Evolutionary conservation across 2,888 invertebrate genomes (phyloP).

Genomic region (Chloroclystis v-ata): DNA sequence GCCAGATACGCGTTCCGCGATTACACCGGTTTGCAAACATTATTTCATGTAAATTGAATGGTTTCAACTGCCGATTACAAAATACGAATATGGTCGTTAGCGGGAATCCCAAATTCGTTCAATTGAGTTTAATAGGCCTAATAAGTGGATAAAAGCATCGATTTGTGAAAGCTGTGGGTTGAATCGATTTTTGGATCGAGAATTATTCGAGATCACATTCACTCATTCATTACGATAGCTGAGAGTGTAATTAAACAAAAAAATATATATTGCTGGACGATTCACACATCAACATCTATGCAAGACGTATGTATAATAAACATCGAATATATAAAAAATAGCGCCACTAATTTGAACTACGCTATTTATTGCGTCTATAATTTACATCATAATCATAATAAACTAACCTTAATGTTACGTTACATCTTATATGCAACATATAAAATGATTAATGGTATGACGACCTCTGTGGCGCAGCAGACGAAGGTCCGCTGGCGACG

Average conservation of each 20-base stretch:
- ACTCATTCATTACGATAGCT: too few relatives aligned
- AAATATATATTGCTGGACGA: too few relatives aligned
- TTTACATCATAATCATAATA: neutral
- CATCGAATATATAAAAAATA: too few relatives aligned
- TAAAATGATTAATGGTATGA: too few relatives aligned
- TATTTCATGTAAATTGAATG: slow-evolving; percentile 28
- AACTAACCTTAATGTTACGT: neutral
- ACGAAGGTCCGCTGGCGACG: too few relatives aligned
- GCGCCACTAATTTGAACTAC: neutral
- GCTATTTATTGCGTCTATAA: neutral
- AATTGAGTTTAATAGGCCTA: slow-evolving; percentile 2
- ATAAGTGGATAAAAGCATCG: neutral
- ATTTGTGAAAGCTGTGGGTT: slow-evolving; percentile 2
- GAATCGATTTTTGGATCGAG: neutral
- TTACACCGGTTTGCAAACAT: slow-evolving; percentile 29
- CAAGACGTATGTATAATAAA: too few relatives aligned
- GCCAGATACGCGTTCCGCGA: slow-evolving; percentile 24
- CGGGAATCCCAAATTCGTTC: slow-evolving; percentile 10
- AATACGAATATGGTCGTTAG: slow-evolving; percentile 10
- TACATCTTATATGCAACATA: slow-evolving; percentile 10
- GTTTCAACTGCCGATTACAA: slow-evolving; percentile 17
- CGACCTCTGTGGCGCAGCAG: too few relatives aligned
- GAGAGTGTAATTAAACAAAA: too few relatives aligned
- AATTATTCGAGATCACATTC: too few relatives aligned
- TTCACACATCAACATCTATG: too few relatives aligned